Conservation (phyloP, 2,113 vertebrate species). For the Chloebia gouldiae region DNA sequence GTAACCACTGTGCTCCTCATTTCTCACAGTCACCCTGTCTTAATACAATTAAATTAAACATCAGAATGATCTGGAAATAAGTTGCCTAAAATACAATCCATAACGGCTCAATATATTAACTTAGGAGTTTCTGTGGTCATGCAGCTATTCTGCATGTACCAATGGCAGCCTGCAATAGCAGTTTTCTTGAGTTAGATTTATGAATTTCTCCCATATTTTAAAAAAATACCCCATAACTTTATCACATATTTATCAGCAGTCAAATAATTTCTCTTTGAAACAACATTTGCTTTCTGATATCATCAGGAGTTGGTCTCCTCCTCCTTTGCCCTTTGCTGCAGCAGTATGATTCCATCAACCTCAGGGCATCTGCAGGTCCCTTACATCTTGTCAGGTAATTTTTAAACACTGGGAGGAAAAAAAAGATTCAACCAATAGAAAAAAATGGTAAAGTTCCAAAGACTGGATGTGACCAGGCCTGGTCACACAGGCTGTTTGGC, state of each 20-base stretch:
- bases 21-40: background rate
- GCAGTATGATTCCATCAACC: background rate
- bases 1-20: background rate
- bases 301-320: background rate
- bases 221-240: background rate
- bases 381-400: background rate
- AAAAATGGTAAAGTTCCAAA: background rate
- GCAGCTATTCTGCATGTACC: background rate
- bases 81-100: background rate
- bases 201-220: background rate
- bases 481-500: background rate
- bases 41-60: conserved; percentile 3
- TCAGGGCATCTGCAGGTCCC: fast-evolving
- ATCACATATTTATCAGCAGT: background rate
- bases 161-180: background rate
- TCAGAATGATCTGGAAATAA: background rate
- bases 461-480: background rate
- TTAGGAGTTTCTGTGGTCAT: background rate
- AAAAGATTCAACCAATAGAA: background rate
- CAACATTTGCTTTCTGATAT: background rate
- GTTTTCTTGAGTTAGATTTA: background rate
- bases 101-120: background rate
- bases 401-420: background rate
- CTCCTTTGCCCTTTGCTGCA: background rate
- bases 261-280: background rate